Base-by-base conservation (phyloP, 2,888 invertebrate genomes). In the Digitonthophagus gazella region DNA sequence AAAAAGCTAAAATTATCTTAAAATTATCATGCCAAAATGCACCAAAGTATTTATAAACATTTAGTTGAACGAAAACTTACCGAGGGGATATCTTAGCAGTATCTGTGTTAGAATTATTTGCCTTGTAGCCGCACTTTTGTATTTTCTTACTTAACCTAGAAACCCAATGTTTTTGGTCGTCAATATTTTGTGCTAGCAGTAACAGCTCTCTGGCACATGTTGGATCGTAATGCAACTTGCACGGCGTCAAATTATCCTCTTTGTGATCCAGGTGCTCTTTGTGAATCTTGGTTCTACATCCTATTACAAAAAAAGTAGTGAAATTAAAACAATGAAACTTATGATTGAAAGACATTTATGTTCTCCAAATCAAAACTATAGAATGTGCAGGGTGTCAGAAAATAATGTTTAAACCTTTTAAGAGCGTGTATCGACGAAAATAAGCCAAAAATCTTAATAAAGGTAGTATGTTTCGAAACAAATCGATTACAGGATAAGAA, bases 221-320 rank as follows among this genome's bases (percentile, higher is more conserved):
- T 73, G 96, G 95, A 87, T 98, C 97, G 78, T 94, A 95, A 84
- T 96, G 96, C 74, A 98, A 89, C 87, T 97, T 98, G 86, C 98
- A 98, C 63, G 97, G 97, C 73, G 95, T 95, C 80, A 97, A 90
- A 72, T 90, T 89, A 81, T 92, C 92, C 78, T 90, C 89, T 77
- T 90, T 91, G 75, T 89, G 87, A 78, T 93, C 92, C 82, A 95
- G 90, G 88, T 99, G 98, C 81, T 98, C 98, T 83, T 95, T 95
- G 85, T 99, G 98, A 80, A 98, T 93, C 87, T 98, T 98, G 82
- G 96, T 93, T 80, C 95, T 93, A 85, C 98, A 98, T 75, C 96
- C 97, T 93, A 81, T 57, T 77, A 77, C 61, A 22, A 74, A 58
- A 54, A 54, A 67, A 69, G 15, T 11, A 20, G 15, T 56, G 11